Base-by-base conservation (phyloP, 2,797 vertebrate species). In the Acestrorhynchus altus region DNA sequence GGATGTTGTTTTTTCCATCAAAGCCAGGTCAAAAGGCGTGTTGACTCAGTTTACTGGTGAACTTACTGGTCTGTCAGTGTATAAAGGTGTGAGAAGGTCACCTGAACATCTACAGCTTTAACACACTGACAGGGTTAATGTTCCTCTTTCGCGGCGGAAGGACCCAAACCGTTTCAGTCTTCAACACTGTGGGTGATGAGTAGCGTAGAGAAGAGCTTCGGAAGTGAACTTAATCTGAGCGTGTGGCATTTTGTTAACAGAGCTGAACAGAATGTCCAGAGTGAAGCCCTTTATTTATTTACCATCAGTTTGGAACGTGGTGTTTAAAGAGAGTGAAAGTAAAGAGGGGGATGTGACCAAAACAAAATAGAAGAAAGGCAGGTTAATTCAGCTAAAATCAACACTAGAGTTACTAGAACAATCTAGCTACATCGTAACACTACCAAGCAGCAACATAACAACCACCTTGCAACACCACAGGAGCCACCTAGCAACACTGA, bases 41-140 rank as follows among this genome's bases (percentile, higher is more conserved):
- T 70, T 76, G 56, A 82, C 66, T 82, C 61, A 70, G 40, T 75
- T 35, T 35, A 35, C 31, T 35, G 2, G 74, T 57, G n/a, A n/a
- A n/a, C n/a, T 13, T 15, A 28, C 8, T 15, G 10, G 22, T 57
- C 52, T 12, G 22, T 56, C 22, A 24, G 52, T 26, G 49, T 64
- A 70, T 40, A 57, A 51, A 57, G 51, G 13, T 4, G 51, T 51
- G 52, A 76, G 70, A 80, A 66, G 68, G 20, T 72, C 28, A 65
- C 24, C 42, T 39, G 52, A 67, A 64, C 63, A 68, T 40, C 42
- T 73, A 44, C 35, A 65, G 47, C 57, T 42, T 20, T 56, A 24
- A 7, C 49, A 20, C 39, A 52, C 47, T 3, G 20, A 60, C 15
- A 54, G 52, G 60, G 74, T 77, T 67, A 81, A 72, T 15, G 40